These are phyloP conservation scores for Temnothorax ravouxi DNA, from an alignment of 2,888 invertebrate species.

Conservation along the genomic window DNA sequence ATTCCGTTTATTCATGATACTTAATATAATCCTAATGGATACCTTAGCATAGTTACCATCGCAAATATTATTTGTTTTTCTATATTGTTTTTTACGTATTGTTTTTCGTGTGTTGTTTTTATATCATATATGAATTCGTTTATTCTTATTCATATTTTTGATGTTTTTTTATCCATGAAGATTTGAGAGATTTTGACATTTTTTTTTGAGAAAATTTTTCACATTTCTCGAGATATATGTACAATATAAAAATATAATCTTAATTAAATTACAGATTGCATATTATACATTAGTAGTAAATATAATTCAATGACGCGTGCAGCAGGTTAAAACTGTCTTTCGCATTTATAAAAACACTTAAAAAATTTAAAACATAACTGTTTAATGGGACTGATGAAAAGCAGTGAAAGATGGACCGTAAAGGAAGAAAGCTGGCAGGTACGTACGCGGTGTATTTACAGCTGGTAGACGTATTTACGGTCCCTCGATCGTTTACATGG, in stretches of 20 bases:
- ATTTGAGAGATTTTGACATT: neutral
- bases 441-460: slow-evolving; percentile 52
- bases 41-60: neutral
- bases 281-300: neutral
- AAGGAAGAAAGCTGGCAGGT: slow-evolving; percentile 30
- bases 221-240: neutral
- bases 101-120: neutral
- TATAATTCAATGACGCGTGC: neutral
- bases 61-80: neutral
- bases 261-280: neutral
- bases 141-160: neutral
- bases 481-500: slow-evolving; percentile 67
- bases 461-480: slow-evolving; percentile 60
- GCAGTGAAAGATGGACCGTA: neutral
- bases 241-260: neutral
- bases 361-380: neutral
- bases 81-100: neutral
- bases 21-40: neutral
- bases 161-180: neutral
- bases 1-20: neutral
- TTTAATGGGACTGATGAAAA: neutral
- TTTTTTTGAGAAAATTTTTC: neutral
- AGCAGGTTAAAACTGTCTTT: neutral
- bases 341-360: neutral
- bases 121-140: neutral